Base-by-base conservation (phyloP, 2,888 invertebrate species). In the Odontothrips loti region DNA sequence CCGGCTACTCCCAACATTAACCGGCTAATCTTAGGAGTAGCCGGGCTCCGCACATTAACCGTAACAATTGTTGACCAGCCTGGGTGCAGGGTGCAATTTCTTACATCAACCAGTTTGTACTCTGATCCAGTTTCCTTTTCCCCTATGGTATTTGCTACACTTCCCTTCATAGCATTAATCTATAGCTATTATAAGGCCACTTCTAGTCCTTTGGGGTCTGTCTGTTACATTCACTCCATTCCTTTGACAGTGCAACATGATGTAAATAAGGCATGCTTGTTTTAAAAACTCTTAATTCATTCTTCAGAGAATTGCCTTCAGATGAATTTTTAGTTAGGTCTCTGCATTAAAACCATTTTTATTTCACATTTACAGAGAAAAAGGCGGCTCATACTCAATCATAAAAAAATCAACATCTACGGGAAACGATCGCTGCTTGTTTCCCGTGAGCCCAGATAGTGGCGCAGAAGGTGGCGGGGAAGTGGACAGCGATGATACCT, bases 361-460 rank as follows among this genome's bases (percentile, higher is more conserved):
- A 82, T 82, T 80, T 80, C 82, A 82, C 79, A 80, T 86, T 86
- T 86, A 82, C 88, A 93, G 93, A 93, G 93, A 91, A 91, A 75
- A 75, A 75, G 68, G 68, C 68, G 91, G 88, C 91, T 93, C 89
- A 93, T 93, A 89, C 95, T 95, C 91, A 92, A 94, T 89, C 91
- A 95, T 91, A 92, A 94, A 91, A 96, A 96, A 89, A 92, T 94
- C 89, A 95, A 95, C 89, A 93, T 93, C 82, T 75, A 75, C 68
- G 83, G 85, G 82, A 84, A 85, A 68, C 81, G 80, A 80, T 78
- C 79, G 79, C 79, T 81, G 47, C 81, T 82, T n/a, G 83, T 81
- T 58, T 82, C 83, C 79, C 47, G 47, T 20, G 12, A 83, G 79
- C 79, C 29, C 80, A 82, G 51, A 81, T 81, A 79, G 81, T 47